Conservation (phyloP, 2,888 invertebrate genomes). For the Lochmaea capreae region DNA sequence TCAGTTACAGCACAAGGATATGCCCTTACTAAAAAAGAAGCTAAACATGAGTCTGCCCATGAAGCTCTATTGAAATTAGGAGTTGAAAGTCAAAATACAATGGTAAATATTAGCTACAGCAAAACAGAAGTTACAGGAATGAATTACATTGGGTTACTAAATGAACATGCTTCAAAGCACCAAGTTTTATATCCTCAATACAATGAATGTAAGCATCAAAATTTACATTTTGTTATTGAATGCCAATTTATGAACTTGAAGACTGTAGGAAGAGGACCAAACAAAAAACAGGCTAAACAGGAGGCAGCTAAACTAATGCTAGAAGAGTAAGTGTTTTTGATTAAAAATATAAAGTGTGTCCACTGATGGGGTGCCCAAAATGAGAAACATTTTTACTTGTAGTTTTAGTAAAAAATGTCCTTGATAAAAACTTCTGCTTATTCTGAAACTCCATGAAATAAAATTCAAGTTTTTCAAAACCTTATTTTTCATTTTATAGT, state of each 20-base stretch:
- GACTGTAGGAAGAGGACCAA: constrained; percentile 40
- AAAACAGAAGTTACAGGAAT: neutral
- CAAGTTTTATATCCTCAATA: constrained; percentile 40
- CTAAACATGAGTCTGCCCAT: constrained; percentile 47
- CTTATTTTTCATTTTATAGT: too few relatives aligned
- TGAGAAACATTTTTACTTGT: too few relatives aligned
- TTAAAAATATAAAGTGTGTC: neutral
- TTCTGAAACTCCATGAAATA: too few relatives aligned
- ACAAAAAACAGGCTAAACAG: constrained; percentile 47
- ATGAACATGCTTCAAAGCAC: constrained; percentile 42
- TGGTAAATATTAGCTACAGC: neutral
- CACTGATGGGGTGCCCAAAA: too few relatives aligned
- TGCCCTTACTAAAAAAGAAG: constrained; percentile 46
- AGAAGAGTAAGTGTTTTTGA: constrained; percentile 37
- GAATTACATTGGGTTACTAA: constrained; percentile 46
- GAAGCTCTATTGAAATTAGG: constrained; percentile 35
- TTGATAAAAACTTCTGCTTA: too few relatives aligned
- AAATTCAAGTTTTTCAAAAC: too few relatives aligned
- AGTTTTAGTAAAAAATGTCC: too few relatives aligned
- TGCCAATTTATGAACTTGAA: constrained; percentile 40
- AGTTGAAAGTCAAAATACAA: neutral
- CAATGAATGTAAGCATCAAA: constrained; percentile 19
- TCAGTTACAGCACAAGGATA: constrained; percentile 33
- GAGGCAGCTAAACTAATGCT: constrained; percentile 46
- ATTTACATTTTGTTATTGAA: constrained; percentile 38